A percentile compares a stretch with the other conserved stretches of the same genome.
phyloP scores from a whole-genome alignment of 2,888 invertebrate species.

The Leucozona laternaria region DNA sequence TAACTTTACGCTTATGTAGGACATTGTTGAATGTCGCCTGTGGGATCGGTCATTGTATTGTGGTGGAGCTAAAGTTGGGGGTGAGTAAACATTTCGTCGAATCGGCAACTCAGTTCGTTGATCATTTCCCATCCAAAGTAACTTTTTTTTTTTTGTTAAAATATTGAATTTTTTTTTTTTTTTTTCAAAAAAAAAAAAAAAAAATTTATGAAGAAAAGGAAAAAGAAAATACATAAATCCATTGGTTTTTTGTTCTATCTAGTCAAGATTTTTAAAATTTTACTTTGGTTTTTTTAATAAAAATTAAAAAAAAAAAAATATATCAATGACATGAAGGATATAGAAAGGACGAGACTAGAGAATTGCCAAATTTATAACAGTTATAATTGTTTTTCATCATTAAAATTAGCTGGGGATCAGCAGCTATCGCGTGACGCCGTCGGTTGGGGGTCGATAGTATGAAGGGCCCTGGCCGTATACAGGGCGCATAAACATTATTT shows the following conservation, averaged over 20 bases:
- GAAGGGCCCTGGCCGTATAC: too few species aligned
- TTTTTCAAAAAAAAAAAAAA: slow-evolving; percentile 13
- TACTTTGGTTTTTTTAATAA: neutral
- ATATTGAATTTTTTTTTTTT: slow-evolving; percentile 18
- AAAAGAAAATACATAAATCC: slow-evolving; percentile 55
- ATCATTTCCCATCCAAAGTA: slow-evolving; percentile 82
- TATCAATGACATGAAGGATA: too few species aligned
- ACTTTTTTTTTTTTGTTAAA: slow-evolving; percentile 76
- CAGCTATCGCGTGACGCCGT: too few species aligned
- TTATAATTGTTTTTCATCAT: too few species aligned
- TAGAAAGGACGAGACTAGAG: too few species aligned
- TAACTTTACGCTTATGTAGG: slow-evolving; percentile 83
- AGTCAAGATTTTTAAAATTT: neutral
- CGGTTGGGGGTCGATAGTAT: too few species aligned
- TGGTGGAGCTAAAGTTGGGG: slow-evolving; percentile 80
- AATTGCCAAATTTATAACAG: too few species aligned
- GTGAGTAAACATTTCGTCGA: slow-evolving; percentile 81
- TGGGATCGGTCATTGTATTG: slow-evolving; percentile 78
- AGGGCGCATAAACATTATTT: too few species aligned
- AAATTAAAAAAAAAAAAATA: too few species aligned
- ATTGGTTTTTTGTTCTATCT: slow-evolving; percentile 24
- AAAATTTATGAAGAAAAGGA: neutral
- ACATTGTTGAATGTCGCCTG: slow-evolving; percentile 83
- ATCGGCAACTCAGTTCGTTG: slow-evolving; percentile 77
- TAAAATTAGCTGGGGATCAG: too few species aligned